Percentiles rank a stretch among this genome's conserved stretches.
Conservation (phyloP, 2,888 invertebrate species). For the Buathra laborator region DNA sequence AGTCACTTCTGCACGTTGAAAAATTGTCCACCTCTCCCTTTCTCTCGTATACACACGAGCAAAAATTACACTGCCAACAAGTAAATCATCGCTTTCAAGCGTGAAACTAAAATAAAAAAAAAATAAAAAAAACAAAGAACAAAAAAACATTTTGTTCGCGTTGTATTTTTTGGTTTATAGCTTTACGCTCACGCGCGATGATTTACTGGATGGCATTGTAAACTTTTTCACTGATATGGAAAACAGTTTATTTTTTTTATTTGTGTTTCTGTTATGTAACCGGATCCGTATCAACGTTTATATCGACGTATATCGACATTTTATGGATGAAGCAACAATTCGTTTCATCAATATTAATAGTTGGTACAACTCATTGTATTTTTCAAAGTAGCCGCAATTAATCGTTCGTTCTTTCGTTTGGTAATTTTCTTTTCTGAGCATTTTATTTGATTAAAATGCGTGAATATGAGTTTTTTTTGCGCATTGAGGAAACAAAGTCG, state of each 20-base stretch:
- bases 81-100: constrained; percentile 32
- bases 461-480: background rate
- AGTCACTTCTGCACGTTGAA: constrained; percentile 32
- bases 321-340: too few relatives aligned
- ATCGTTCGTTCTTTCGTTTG: too few relatives aligned
- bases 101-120: constrained; percentile 12
- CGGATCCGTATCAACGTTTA: background rate
- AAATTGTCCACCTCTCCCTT: background rate
- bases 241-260: background rate
- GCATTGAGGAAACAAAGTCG: background rate
- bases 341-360: too few relatives aligned
- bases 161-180: background rate
- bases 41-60: background rate
- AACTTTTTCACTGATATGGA: background rate
- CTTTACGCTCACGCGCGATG: constrained; percentile 11
- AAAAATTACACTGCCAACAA: constrained; percentile 25
- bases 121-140: background rate
- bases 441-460: background rate
- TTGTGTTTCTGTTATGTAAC: background rate
- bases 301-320: too few relatives aligned
- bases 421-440: background rate
- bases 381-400: too few relatives aligned
- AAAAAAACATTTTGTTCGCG: background rate
- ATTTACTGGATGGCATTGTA: background rate
- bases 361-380: too few relatives aligned